Evolutionary conservation across 2,113 vertebrate species (phyloP), one percentile per base, ranked within the genome.

Genomic region (Oreochromis tanganicae): DNA sequence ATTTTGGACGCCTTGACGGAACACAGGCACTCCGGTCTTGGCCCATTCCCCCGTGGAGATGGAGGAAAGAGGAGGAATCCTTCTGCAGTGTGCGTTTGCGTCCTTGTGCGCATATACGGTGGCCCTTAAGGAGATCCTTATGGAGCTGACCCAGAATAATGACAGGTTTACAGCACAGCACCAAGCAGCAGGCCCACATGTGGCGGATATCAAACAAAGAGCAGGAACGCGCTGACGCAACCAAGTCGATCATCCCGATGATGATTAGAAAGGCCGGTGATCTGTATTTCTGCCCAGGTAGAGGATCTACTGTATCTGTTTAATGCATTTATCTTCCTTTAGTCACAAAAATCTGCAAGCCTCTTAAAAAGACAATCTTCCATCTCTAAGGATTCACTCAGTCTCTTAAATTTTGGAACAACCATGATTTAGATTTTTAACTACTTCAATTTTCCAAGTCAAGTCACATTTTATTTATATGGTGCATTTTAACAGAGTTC

Each of bases 1-100:
- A 95, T 93, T 95, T 96, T 96, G 96, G 96, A 97, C 66, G 90
- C 57, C 87, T 85, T 94, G 94, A 96, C 82, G 95, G 96, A 96
- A 97, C 95, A 95, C 94, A 96, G 94, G 89, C 95, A 92, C 94
- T 95, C 95, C 63, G 86, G 87, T 93, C 66, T 88, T 94, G 93
- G 94, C 91, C 86, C n/a, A 9, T 59, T 91, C 82, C 80, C 36
- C 84, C 73, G 59, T 50, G 84, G 50, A 84, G 38, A 79, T 75
- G 17, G 81, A 85, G 50, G 54, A 87, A 21, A 21, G 68, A 75
- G 86, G 82, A 87, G 78, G 24, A 66, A 80, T 88, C 63, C 52
- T 87, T 27, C 78, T 88, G 86, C 80, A 84, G 27, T 78, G 73
- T 78, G 46, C 4, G 10, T 78, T 29, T 90, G 85, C 66, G 48